Evolutionary conservation across 2,888 invertebrate genomes (phyloP), one percentile per base, ranked within the genome.

Genomic region (Cistogaster globosa): DNA sequence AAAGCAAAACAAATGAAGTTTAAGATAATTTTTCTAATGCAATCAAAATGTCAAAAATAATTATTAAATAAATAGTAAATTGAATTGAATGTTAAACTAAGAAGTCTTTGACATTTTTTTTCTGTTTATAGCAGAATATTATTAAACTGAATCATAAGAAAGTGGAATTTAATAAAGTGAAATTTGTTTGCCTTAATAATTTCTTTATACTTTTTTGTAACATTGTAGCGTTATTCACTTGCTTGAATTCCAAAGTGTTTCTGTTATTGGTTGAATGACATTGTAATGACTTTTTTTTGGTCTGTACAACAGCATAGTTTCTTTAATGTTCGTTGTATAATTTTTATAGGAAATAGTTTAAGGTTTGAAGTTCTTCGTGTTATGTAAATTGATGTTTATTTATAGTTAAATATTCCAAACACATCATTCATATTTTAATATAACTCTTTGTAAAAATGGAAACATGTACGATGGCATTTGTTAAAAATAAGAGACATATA

Each of bases 31-130:
- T 20, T 53, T 53, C 9, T 22, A 74, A 68, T 69, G 75, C 69
- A 68, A 79, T 79, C 79, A 79, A 77, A 80, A 84, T 84, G 80
- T 84, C 80, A 77, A 72, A 80, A 71, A 48, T 80, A 84, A 80
- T 84, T 84, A 72, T 76, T 71, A 55, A 84, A 84, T 77, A 55
- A 72, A 67, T 80, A 36, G 53, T 68, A 67, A 72, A 65, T 72
- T 79, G 38, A 20, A 18, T 9, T 65, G 36, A 11, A 9, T 8
- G 16, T 11, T 42, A 48, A 72, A 48, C 38, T n/a, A 58, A 7
- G 12, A 65, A 7, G 9, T 9, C n/a, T 42, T n/a, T 18, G 6
- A 32, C 38, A 5, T n/a, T 65, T 18, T 20, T 57, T 65, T 63
- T 22, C n/a, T n/a, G n/a, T n/a, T n/a, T 2, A 12, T 1, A 0